Evolutionary conservation across 2,113 vertebrate species (phyloP).

Genomic region (Corythornis madagascariensis): DNA sequence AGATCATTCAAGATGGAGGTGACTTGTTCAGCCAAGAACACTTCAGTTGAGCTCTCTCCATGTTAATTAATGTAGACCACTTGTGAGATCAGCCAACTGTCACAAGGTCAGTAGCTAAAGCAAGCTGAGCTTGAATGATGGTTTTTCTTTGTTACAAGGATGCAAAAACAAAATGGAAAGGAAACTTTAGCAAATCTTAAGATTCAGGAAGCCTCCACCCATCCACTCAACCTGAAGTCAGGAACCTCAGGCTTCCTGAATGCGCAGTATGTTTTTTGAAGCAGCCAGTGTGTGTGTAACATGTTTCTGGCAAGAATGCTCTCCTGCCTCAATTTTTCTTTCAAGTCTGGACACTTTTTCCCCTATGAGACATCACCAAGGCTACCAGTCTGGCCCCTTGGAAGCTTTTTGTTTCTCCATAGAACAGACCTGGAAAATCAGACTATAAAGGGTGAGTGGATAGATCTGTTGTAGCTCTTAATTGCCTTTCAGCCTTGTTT

Average conservation of each 20-base stretch:
- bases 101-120: conserved; percentile 31
- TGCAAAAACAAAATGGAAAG: conserved; percentile 72
- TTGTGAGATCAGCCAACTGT: not conserved
- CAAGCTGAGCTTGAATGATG: conserved; percentile 28
- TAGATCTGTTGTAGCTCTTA: not conserved
- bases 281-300: not conserved
- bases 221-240: conserved; percentile 70
- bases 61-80: not conserved
- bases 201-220: conserved; percentile 76
- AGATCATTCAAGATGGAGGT: not conserved
- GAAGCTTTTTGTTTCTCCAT: conserved; percentile 2
- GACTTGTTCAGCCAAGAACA: conserved; percentile 7
- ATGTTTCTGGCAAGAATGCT: conserved; percentile 40
- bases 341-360: conserved; percentile 3
- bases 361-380: not conserved
- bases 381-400: not conserved
- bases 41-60: not conserved
- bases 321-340: conserved; percentile 19
- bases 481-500: not conserved
- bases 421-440: not conserved
- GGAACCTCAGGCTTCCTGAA: conserved; percentile 66
- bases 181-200: conserved; percentile 74
- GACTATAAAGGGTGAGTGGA: not conserved
- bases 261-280: conserved; percentile 22
- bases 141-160: conserved; percentile 68